phyloP scores from a whole-genome alignment of 2,797 vertebrate species.

The Pangasius djambal region DNA sequence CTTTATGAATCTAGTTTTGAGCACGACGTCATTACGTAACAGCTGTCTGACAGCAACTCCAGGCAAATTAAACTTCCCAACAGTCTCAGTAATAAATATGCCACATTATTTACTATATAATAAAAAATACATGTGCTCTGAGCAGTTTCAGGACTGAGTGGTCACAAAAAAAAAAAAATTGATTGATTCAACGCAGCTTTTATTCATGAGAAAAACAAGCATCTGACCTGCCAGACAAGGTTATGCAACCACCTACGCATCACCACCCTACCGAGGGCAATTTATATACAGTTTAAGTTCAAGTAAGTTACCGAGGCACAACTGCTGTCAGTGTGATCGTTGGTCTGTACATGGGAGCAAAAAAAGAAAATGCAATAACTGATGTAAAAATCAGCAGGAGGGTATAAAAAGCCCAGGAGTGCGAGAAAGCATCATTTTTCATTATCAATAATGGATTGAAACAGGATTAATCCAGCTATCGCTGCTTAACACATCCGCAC shows the following conservation, averaged over 20 bases:
- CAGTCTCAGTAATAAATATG: slow-evolving; percentile 24
- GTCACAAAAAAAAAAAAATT: neutral
- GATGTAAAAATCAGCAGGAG: neutral
- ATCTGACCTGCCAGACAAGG: neutral
- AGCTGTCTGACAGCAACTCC: neutral
- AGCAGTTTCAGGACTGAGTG: neutral
- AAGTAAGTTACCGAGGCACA: neutral
- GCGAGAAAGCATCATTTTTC: neutral
- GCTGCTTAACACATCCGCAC: slow-evolving; percentile 1
- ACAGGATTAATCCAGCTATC: slow-evolving; percentile 33
- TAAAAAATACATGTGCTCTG: neutral
- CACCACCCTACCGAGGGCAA: slow-evolving; percentile 20
- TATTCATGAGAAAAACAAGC: neutral
- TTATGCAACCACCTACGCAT: slow-evolving; percentile 35
- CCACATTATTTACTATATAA: slow-evolving; percentile 18
- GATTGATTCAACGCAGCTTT: neutral
- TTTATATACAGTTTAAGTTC: neutral
- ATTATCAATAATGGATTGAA: slow-evolving; percentile 31
- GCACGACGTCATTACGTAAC: slow-evolving; percentile 15
- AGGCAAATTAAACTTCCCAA: slow-evolving; percentile 7
- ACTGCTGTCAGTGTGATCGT: neutral
- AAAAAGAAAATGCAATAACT: neutral
- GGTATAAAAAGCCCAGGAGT: neutral
- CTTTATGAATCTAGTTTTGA: neutral
- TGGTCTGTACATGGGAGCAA: neutral